Conservation (phyloP, 2,113 vertebrate species). For the Terrapene triunguis region DNA sequence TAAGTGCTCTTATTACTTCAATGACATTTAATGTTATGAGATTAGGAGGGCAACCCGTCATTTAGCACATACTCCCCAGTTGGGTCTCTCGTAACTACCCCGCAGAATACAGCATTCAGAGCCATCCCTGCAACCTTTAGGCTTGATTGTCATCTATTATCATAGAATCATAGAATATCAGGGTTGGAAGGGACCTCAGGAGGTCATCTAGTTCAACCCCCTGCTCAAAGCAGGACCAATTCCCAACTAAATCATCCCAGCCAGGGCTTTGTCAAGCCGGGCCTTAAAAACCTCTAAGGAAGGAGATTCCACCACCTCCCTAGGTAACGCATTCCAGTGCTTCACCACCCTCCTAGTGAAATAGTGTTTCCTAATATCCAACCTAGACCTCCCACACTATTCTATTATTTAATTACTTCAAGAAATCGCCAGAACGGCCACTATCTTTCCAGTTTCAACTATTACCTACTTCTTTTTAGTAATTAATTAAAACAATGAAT, state of each 20-base stretch:
- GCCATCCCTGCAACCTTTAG: neutral
- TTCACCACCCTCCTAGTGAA: too few species aligned
- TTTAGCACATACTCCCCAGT: neutral
- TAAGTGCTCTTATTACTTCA: neutral
- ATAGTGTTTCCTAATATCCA: too few species aligned
- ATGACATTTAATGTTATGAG: neutral
- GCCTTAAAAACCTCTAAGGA: too few species aligned
- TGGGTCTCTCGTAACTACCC: neutral
- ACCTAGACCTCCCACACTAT: too few species aligned
- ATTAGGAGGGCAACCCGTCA: neutral
- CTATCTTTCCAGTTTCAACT: neutral
- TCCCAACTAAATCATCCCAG: too few species aligned
- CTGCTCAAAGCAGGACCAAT: too few species aligned
- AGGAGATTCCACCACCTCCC: too few species aligned
- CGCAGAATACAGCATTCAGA: neutral
- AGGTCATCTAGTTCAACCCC: too few species aligned
- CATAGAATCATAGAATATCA: too few species aligned
- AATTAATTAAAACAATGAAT: slow-evolving; percentile 27
- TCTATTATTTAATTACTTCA: neutral
- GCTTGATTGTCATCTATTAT: neutral
- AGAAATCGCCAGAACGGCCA: neutral
- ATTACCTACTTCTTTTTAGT: slow-evolving; percentile 10
- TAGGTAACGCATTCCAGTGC: too few species aligned
- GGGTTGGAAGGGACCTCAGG: too few species aligned
- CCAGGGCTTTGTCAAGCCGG: too few species aligned